Evolutionary conservation across 2,888 invertebrate species (phyloP).

Genomic region (Melanostoma mellinum): DNA sequence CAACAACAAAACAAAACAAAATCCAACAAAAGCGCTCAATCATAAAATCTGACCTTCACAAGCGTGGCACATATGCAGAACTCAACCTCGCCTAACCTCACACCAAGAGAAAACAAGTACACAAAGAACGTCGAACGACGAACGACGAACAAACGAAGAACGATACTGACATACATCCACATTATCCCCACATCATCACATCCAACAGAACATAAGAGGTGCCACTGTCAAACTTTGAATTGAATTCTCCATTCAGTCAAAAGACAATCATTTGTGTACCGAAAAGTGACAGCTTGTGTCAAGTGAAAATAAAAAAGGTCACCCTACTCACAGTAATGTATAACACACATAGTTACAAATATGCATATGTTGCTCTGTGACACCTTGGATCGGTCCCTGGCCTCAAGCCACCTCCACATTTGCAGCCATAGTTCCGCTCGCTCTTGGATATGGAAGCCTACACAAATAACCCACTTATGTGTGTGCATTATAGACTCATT

Average conservation of each 20-base stretch:
- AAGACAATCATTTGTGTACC: constrained; percentile 42
- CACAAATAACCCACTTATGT: constrained; percentile 24
- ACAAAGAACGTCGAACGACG: no score
- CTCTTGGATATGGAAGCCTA: constrained; percentile 33
- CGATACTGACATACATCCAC: constrained; percentile 33
- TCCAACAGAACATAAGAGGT: constrained; percentile 21
- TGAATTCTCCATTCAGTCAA: constrained; percentile 14
- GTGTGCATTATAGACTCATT: constrained; percentile 32
- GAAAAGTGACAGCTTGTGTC: constrained; percentile 47
- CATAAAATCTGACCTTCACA: constrained; percentile 36
- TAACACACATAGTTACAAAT: background rate
- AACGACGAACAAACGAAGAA: constrained; percentile 1
- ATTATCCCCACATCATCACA: constrained; percentile 16
- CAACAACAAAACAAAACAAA: background rate
- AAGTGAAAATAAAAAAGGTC: constrained; percentile 31
- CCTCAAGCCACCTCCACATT: constrained; percentile 27
- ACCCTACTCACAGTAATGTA: constrained; percentile 27
- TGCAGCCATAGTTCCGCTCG: background rate
- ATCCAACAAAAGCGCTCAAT: constrained; percentile 34
- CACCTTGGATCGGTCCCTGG: background rate
- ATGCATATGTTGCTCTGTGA: constrained; percentile 3
- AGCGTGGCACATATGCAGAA: constrained; percentile 17
- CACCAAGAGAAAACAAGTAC: background rate
- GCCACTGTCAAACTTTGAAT: constrained; percentile 14
- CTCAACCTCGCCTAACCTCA: constrained; percentile 14